A percentile compares a stretch with the other conserved stretches of the same genome.
Evolutionary conservation across 2,888 invertebrate genomes (phyloP).

Genomic region (Hirtodrosophila duncani): DNA sequence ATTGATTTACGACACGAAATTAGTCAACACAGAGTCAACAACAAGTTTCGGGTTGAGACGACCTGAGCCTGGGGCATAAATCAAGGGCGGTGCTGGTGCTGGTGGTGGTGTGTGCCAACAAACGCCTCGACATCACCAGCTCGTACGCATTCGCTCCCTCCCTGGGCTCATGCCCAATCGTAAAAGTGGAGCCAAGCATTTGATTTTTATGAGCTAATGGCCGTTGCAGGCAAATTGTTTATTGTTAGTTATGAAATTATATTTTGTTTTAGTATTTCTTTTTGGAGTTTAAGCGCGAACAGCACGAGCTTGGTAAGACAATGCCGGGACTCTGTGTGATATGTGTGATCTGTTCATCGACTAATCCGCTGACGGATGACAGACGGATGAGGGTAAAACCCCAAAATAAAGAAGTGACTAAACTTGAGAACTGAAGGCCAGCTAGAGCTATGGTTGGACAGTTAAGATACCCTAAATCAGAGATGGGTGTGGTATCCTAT

Average conservation of each 20-base stretch:
- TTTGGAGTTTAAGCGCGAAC: conserved; percentile 54
- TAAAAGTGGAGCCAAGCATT: conserved; percentile 63
- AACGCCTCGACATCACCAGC: neutral
- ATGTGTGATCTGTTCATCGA: neutral
- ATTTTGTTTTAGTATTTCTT: conserved; percentile 10
- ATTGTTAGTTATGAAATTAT: conserved; percentile 54
- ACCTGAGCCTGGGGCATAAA: conserved; percentile 55
- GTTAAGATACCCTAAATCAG: no score
- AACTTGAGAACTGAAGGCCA: no score
- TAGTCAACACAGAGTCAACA: conserved; percentile 66
- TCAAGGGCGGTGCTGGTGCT: conserved; percentile 32
- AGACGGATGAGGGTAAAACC: conserved; percentile 54
- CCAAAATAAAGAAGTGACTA: no score
- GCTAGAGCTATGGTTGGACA: no score
- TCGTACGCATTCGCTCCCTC: no score
- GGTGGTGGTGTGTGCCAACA: conserved; percentile 15
- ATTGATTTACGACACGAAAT: conserved; percentile 68
- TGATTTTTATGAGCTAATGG: conserved; percentile 71
- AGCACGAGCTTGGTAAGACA: conserved; percentile 61
- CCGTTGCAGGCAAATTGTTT: conserved; percentile 58
- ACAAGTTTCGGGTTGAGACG: conserved; percentile 2
- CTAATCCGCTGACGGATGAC: conserved; percentile 8
- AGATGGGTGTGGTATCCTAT: no score
- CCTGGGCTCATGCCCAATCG: conserved; percentile 8
- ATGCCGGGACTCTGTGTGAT: conserved; percentile 42